Evolutionary conservation across 2,888 invertebrate genomes (phyloP), one percentile per base, ranked within the genome.

Genomic region (Mantis religiosa): DNA sequence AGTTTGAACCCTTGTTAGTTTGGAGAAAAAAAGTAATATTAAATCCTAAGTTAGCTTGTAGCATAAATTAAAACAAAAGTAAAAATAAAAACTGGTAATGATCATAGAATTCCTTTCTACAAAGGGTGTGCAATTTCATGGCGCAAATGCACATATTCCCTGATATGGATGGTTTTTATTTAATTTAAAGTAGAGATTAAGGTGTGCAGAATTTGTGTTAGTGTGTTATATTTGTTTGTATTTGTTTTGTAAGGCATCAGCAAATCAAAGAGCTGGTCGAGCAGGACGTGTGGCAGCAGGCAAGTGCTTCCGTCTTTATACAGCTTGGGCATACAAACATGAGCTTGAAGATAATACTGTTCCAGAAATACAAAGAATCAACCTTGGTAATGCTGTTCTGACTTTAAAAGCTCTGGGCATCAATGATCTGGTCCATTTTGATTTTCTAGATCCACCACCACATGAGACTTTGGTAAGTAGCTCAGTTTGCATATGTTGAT

Each of bases 301-400:
- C 0, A 99, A 99, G 94, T 99, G 99, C 93, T 99, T 99, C 93
- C 95, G 99, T 85, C 94, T 99, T 25, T 99, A 99, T 93, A 99
- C 99, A 0, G 98, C 99, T 0, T 99, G 99, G 99, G 98, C 99
- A 0, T 99, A 98, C 93, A 98, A 99, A 92, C 97, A 99, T 93
- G 99, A 99, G 93, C 94, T 99, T 89, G 99, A 99, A 93, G 99
- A 99, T 91, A 99, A 99, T 92, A 98, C 99, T 2, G 96, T 99
- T 27, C 99, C 99, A 0, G 99, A 99, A 94, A 99, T 99, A 91
- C 99, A 99, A 93, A 95, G 99, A 91, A 99, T 99, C 84, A 99
- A 99, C 94, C 95, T 99, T 89, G 97, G 98, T 82, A 99, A 99
- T 94, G 99, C 99, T 12, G 99, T 99, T 9, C 95, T 99, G 6